Evolutionary conservation across 2,113 vertebrate genomes (phyloP), one percentile per base, ranked within the genome.

Genomic region (Cariama cristata): DNA sequence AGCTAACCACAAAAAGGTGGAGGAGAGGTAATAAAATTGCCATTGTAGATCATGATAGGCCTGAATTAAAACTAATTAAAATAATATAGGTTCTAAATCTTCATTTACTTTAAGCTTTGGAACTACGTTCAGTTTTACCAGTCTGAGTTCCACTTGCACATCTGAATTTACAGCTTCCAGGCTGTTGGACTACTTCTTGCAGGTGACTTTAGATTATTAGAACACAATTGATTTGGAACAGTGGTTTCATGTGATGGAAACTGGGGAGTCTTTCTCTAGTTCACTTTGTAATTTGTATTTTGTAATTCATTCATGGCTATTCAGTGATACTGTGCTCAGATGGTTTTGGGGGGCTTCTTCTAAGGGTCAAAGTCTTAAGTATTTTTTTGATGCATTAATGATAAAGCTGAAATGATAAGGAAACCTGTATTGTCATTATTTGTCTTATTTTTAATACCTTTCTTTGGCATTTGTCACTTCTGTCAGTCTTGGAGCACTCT

Each of bases 261-360:
- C 11, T 18, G 35, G 1, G 35, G 23, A 40, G 12, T 56, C 14
- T 79, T 11, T 42, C 3, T 76, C 47, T 59, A 24, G 14, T 50
- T 73, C 2, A 8, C 12, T 56, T 76, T 38, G 38, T 38, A 38
- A 38, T 38, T 8, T 8, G 8, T 2, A 3, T 26, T 81, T 52
- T 81, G 8, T 38, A 53, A 38, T 22, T 85, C 8, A 23, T 19
- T 45, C 5, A 33, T 44, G 24, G 4, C 9, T 75, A 3, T 27
- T 85, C 13, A 47, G 16, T 59, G 6, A 8, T 33, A 7, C 30
- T 18, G 21, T 55, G 2, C n/a, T 17, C 5, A 4, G 12, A 13
- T 45, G 12, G 0, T 12, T 73, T 50, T 21, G 8, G 9, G 15
- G 9, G 12, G 13, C 26, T 60, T 1, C 11, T 67, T 72, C 9